These are phyloP conservation scores for Amniataba percoides DNA, from an alignment of 2,797 vertebrate species.

Conservation along the genomic window DNA sequence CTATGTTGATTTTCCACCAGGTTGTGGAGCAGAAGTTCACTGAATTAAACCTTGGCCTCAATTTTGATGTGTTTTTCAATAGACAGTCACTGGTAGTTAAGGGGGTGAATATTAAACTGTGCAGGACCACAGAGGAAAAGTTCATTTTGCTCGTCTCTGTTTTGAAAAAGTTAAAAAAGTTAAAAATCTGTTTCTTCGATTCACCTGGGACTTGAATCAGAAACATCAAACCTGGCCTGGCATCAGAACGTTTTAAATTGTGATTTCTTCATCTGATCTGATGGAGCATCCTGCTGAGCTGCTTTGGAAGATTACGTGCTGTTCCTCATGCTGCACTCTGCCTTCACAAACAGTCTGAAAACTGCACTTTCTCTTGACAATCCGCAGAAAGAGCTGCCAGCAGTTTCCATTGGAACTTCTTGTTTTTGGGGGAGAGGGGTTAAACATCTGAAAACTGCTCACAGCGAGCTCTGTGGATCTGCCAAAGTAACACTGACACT, in stretches of 20 bases:
- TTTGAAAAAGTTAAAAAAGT: background rate
- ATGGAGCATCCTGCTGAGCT: background rate
- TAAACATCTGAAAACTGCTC: background rate
- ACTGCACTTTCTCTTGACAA: background rate
- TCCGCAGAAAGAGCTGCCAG: conserved; percentile 3
- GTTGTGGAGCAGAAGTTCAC: background rate
- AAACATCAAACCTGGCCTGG: background rate
- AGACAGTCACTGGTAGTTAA: background rate
- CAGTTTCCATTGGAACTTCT: conserved; percentile 8
- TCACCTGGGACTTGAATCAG: background rate
- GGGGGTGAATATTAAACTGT: background rate
- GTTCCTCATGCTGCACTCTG: background rate
- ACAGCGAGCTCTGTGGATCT: background rate
- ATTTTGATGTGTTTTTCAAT: background rate
- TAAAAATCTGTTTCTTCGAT: background rate
- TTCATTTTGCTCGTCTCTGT: background rate
- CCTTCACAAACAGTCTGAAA: background rate
- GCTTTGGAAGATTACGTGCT: background rate
- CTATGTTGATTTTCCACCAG: background rate
- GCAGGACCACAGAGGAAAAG: background rate
- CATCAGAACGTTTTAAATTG: background rate
- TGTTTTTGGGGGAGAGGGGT: background rate
- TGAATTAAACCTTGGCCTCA: background rate
- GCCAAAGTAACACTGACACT: background rate
- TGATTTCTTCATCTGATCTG: background rate